Base-by-base conservation (phyloP, 92 coral and sea anemone genomes). In the Hydrozoanthus gracilis region DNA sequence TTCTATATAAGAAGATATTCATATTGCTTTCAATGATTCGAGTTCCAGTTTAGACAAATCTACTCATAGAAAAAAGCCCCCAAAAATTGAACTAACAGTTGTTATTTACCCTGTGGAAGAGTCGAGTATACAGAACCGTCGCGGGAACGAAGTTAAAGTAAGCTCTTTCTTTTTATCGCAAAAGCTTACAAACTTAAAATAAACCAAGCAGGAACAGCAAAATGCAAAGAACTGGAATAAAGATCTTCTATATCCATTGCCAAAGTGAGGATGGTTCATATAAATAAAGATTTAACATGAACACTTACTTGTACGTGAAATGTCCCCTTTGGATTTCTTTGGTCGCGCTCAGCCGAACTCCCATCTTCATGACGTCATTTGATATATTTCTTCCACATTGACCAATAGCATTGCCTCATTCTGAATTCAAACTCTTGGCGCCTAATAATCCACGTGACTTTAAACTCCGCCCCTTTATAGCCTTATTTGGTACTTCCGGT, bases 401-500 rank as follows among this genome's bases (percentile, higher is more conserved):
- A 67, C 98, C 98, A 94, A 93, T 94, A 86, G 83, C 69, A 92
- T 76, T 58, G 79, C 90, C 15, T 69, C 69, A 91, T 86, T 88
- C 87, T 72, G 51, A 94, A 92, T 94, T 94, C 98, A 94, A 94
- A 94, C 89, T 91, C 92, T 94, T 94, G 93, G 95, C 98, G 98
- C 98, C 89, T 87, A 88, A 89, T 52, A 79, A 73, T 76, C 83
- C 98, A 94, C 94, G 95, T 94, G 98, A 94, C 90, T 83, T 84
- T 4, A 85, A 92, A 84, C 82, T 49, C 98, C 98, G 94, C 95
- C 98, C 86, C 82, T 92, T 89, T 84, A 86, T 76, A 6, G 7
- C 93, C 92, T 87, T 89, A 88, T 92, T 82, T 87, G 94, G 93
- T 52, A 86, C 92, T 91, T 92, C 95, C 93, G 95, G 89, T 91